Conservation (phyloP, 2,888 invertebrate species). For the Phanerotoma sp. region DNA sequence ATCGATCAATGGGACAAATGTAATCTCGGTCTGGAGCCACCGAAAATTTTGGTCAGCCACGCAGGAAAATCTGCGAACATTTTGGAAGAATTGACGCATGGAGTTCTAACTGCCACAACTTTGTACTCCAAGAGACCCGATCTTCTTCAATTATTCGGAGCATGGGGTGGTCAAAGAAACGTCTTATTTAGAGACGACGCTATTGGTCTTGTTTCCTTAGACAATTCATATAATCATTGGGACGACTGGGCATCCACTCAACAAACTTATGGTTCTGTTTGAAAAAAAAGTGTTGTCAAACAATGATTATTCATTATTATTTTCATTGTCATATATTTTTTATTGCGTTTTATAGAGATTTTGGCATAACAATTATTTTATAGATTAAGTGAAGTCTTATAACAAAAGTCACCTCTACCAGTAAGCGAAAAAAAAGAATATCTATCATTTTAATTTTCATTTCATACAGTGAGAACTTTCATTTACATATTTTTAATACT, state of each 20-base stretch:
- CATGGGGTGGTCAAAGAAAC: conserved; percentile 60
- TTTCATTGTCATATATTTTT: too few species aligned
- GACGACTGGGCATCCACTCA: conserved; percentile 40
- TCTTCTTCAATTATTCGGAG: conserved; percentile 68
- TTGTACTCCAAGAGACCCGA: conserved; percentile 62
- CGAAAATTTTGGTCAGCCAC: conserved; percentile 59
- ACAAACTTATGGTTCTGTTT: conserved; percentile 28
- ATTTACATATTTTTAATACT: too few species aligned
- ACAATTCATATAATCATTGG: conserved; percentile 46
- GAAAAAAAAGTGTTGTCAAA: not conserved
- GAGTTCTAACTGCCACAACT: conserved; percentile 63
- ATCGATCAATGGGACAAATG: conserved; percentile 63
- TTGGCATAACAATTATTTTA: too few species aligned
- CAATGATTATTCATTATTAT: not conserved
- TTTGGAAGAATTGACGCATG: conserved; percentile 67
- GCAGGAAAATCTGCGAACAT: conserved; percentile 59
- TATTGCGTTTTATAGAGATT: too few species aligned
- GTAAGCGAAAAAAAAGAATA: too few species aligned
- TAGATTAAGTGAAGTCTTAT: too few species aligned
- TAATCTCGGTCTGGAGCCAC: conserved; percentile 66
- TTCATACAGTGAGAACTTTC: too few species aligned
- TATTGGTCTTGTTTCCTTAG: conserved; percentile 55
- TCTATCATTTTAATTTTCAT: too few species aligned
- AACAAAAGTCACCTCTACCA: too few species aligned
- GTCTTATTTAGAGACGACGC: conserved; percentile 61